Evolutionary conservation across 1,140 invertebrate species (phyloP), one percentile per base, ranked within the genome.

Genomic region (Diprion similis): DNA sequence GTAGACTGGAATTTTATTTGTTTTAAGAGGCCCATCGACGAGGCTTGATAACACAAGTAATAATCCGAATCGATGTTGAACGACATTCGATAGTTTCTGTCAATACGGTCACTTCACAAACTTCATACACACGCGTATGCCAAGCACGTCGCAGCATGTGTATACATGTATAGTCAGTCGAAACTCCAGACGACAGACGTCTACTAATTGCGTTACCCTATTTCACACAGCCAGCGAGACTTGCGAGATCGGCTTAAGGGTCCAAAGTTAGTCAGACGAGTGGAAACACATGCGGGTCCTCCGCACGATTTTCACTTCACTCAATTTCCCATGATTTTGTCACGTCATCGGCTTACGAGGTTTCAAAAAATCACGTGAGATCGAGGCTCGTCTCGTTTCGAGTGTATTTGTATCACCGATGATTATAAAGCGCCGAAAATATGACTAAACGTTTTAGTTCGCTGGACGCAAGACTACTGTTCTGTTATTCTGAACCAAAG

Each of bases 1-100:
- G 17, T 74, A 72, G 72, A 66, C 81, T 17, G 83, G 83, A 85
- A 85, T 84, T 83, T 77, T 81, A 83, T 82, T 84, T 85, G 84
- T 86, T 84, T 85, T 79, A 82, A 79, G 84, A 71, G 71, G 45
- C 46, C 75, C 65, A 17, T 66, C 71, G 70, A 73, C 71, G 70
- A 45, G 47, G 66, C 69, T 59, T 77, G 73, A 78, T 77, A 68
- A 73, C 74, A 73, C 78, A 82, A 85, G 81, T 83, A 84, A 84
- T 81, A 79, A 81, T 82, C 76, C 73, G 82, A 81, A 71, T 76
- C 77, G 72, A 80, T 77, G 75, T 68, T 71, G 76, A 76, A 76
- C 68, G 70, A 76, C 72, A 78, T 70, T 18, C 78, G 80, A 82
- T 84, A 79, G 72, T 79, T 80, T 74, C 75, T 77, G 77, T 81